Evolutionary conservation across 2,888 invertebrate species (phyloP).

Genomic region (Epistrophe grossulariae): DNA sequence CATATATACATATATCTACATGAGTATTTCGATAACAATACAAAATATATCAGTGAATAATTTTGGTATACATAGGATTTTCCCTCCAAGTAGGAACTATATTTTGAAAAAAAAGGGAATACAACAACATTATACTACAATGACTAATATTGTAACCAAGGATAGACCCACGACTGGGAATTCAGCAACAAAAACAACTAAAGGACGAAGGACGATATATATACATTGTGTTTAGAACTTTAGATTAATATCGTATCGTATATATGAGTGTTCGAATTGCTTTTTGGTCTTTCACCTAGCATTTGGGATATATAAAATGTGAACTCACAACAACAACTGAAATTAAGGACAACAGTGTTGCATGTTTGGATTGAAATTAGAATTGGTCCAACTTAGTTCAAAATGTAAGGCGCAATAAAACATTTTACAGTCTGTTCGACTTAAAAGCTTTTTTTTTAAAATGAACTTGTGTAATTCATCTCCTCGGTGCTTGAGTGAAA

Average conservation of each 20-base stretch:
- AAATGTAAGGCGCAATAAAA: not conserved
- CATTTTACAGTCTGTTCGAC: not conserved
- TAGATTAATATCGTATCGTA: constrained; percentile 45
- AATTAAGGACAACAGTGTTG: constrained; percentile 51
- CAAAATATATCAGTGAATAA: constrained; percentile 10
- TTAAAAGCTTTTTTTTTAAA: not conserved
- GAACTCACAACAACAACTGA: not conserved
- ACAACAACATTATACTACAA: not conserved
- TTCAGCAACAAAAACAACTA: not conserved
- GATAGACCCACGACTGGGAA: not conserved
- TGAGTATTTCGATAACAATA: constrained; percentile 6
- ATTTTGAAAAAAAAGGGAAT: not conserved
- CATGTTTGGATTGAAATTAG: constrained; percentile 19
- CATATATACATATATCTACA: not conserved
- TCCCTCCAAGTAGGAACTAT: not conserved
- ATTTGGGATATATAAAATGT: constrained; percentile 4
- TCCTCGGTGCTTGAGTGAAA: not conserved
- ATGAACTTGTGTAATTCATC: too few relatives aligned
- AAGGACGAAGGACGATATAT: not conserved
- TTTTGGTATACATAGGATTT: not conserved
- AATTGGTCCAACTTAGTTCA: not conserved
- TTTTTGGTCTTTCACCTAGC: constrained; percentile 43
- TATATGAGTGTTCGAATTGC: constrained; percentile 27
- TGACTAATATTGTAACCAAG: not conserved
- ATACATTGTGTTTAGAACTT: constrained; percentile 36